A percentile compares a stretch with the other conserved stretches of the same genome.
These are phyloP conservation scores for Frieseomelitta varia DNA, from an alignment of 1,140 invertebrate species.

Conservation along the genomic window DNA sequence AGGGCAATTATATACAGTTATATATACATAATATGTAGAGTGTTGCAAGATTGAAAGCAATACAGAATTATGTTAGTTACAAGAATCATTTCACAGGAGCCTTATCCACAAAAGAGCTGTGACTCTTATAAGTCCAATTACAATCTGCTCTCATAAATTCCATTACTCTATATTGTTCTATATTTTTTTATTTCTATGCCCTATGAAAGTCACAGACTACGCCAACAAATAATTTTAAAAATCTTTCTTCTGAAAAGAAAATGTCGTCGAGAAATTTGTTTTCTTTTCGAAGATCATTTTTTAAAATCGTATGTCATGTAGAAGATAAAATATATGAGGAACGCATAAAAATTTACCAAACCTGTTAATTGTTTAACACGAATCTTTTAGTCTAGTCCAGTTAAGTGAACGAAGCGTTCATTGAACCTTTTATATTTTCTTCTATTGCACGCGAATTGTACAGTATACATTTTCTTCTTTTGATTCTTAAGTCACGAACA, in stretches of 20 bases:
- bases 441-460: too few relatives aligned
- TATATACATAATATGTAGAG: conserved; percentile 25
- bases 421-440: not conserved
- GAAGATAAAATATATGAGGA: not conserved
- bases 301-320: not conserved
- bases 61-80: conserved; percentile 38
- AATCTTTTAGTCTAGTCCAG: not conserved
- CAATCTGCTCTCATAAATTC: conserved; percentile 54
- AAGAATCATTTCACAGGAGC: conserved; percentile 44
- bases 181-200: not conserved
- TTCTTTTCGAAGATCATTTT: not conserved
- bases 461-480: not conserved
- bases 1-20: conserved; percentile 30
- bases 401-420: not conserved
- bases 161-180: not conserved
- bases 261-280: not conserved
- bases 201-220: conserved; percentile 1
- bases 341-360: not conserved
- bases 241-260: not conserved
- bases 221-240: not conserved
- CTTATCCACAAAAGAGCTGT: conserved; percentile 24
- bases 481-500: not conserved
- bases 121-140: conserved; percentile 61
- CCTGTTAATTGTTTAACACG: not conserved
- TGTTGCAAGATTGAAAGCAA: conserved; percentile 41